Evolutionary conservation across 2,113 vertebrate genomes (phyloP), one percentile per base, ranked within the genome.

Genomic region (Motacilla tschutschensis): DNA sequence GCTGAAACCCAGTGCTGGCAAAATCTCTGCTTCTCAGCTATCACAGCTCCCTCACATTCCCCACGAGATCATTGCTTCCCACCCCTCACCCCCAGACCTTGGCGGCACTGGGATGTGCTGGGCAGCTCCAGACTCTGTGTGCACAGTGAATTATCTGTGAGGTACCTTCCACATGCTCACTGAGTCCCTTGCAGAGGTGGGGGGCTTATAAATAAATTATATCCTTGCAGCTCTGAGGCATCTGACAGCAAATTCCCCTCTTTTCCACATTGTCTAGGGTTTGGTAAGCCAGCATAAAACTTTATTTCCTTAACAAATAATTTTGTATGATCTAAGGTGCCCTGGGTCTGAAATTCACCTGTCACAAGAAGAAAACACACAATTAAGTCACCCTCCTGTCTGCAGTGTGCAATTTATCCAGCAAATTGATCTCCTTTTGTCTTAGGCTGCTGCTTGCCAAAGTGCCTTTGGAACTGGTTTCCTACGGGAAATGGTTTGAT

Each of bases 31-130:
- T 26, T 40, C 46, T 60, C 66, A 64, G 21, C 44, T 24, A 2
- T 26, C 60, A 24, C 5, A 62, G 40, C 36, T 48, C 36, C 2
- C 1, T 28, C 33, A 2, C 1, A 0, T 3, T 67, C 36, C 63
- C 38, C 0, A 0, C 0, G 18, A 53, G 46, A 19, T 25, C 54
- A 31, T 7, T 0, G 0, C 31, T 64, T n/a, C 63, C 26, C 51
- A 26, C 5, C 25, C 22, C 48, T 36, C 35, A 9, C 6, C 46
- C 50, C 14, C 35, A 20, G n/a, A 22, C 55, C 65, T 28, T 28
- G 14, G 33, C 12, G 50, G 46, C 20, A 28, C 18, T 19, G 0
- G 9, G 51, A 17, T 18, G 33, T 51, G 51, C 29, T 79, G 57
- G 48, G 83, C 64, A 82, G 79, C 73, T 74, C 43, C 60, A 70